A percentile compares a stretch with the other conserved stretches of the same genome.
Evolutionary conservation across 35 echinoderm and acorn worm genomes (phyloP).

Genomic region (Heliocidaris tuberculata): DNA sequence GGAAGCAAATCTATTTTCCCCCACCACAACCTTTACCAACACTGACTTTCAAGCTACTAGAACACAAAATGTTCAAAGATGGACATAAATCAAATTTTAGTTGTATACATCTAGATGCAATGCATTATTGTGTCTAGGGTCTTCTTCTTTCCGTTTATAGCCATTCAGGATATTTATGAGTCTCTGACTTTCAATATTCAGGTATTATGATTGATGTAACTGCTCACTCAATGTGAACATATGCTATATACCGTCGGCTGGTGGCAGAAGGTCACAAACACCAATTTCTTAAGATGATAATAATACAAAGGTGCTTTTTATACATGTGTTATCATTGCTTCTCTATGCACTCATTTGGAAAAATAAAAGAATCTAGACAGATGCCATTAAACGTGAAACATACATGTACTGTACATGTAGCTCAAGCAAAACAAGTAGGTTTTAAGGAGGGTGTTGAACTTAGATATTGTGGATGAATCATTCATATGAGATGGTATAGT

Average conservation of each 20-base stretch:
- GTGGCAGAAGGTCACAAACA: not conserved
- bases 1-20: too few relatives aligned
- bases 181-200: not conserved
- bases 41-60: not conserved
- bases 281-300: not conserved
- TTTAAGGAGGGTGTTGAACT: too few relatives aligned
- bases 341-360: too few relatives aligned
- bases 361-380: too few relatives aligned
- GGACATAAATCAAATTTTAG: not conserved
- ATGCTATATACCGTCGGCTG: not conserved
- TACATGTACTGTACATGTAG: too few relatives aligned
- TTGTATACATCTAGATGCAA: not conserved
- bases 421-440: too few relatives aligned
- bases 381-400: too few relatives aligned
- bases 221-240: not conserved
- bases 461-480: too few relatives aligned
- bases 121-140: not conserved
- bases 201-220: not conserved
- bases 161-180: not conserved
- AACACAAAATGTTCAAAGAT: not conserved
- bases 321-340: too few relatives aligned
- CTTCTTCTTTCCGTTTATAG: not conserved
- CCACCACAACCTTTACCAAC: too few relatives aligned
- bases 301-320: too few relatives aligned
- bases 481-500: too few relatives aligned